Evolutionary conservation across 2,797 vertebrate species (phyloP), one percentile per base, ranked within the genome.

Genomic region (Natrix natrix): DNA sequence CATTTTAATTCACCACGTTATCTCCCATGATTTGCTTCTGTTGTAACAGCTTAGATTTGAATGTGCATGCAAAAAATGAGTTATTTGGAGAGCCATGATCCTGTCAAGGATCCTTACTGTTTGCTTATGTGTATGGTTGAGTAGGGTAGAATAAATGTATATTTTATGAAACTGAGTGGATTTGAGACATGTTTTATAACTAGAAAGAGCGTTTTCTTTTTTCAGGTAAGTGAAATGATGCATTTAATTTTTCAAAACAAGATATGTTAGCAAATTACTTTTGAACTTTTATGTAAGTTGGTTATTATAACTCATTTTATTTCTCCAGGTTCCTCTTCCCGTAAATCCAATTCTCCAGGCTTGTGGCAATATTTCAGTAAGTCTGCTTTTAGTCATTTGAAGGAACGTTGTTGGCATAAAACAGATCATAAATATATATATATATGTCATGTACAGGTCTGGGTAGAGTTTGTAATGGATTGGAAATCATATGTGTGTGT

Each of bases 311-410:
- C 17, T 28, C 0, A 0, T 95, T 95, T 92, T 96, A 48, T 97
- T 3, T 96, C 92, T 93, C 5, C 96, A 99, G 99, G 97, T 99
- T 94, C 98, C 98, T 91, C 98, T 97, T 91, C 98, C 98, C 0
- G 96, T 98, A 91, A 99, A 99, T 92, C 99, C 99, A 0, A 98
- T 99, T 93, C 98, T 99, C 0, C 96, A 97, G 94, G 99, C 99
- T 60, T 98, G 98, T 93, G 99, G 99, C 95, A 99, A 98, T 69
- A 95, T 99, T 83, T 98, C 98, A 0, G 99, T 99, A 96, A 99
- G 99, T 98, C 92, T 12, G 89, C 55, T 12, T 59, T 5, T 90
- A 24, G 52, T 13, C 22, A 74, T 37, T 52, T 74, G 28, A 87
- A 24, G 52, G 7, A 59, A 59, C 59, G 74, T 56, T n/a, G 32